Percentiles rank a stretch among this genome's conserved stretches.
These are phyloP conservation scores for Heterotilapia buettikoferi DNA, from an alignment of 2,113 vertebrate genomes.

Conservation along the genomic window DNA sequence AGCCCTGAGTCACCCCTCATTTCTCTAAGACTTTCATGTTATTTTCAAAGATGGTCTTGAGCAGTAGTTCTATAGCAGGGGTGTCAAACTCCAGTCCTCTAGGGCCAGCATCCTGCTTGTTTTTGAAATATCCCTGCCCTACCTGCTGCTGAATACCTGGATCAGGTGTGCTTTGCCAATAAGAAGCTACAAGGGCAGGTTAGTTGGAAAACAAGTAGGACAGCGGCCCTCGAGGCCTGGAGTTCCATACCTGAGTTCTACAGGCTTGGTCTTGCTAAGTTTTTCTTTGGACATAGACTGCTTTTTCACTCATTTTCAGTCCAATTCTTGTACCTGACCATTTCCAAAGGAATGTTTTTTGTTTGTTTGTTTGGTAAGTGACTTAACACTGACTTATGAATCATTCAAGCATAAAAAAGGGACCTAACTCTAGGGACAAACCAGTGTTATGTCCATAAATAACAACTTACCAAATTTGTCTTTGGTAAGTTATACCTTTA, in stretches of 20 bases:
- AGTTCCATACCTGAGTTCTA: not conserved
- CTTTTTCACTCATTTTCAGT: not conserved
- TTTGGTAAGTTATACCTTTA: not conserved
- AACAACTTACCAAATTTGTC: not conserved
- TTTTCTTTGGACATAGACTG: not conserved
- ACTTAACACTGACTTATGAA: not conserved
- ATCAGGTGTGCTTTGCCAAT: not conserved
- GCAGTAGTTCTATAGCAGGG: not conserved
- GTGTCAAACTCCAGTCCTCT: not conserved
- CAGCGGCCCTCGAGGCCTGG: not conserved
- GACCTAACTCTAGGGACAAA: not conserved
- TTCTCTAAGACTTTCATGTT: not conserved
- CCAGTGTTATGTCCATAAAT: not conserved
- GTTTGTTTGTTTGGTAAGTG: not conserved
- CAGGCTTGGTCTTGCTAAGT: not conserved
- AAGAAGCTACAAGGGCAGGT: not conserved
- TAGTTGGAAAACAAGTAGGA: not conserved
- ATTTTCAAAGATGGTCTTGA: not conserved
- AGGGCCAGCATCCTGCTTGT: not conserved
- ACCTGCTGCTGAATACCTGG: not conserved
- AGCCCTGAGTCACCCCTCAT: not conserved
- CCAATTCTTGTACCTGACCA: not conserved
- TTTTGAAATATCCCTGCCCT: not conserved
- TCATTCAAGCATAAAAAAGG: not conserved
- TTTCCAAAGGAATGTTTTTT: not conserved